A percentile compares a stretch with the other conserved stretches of the same genome.
phyloP scores from a whole-genome alignment of 2,888 invertebrate genomes.

The Coleophora deauratella region DNA sequence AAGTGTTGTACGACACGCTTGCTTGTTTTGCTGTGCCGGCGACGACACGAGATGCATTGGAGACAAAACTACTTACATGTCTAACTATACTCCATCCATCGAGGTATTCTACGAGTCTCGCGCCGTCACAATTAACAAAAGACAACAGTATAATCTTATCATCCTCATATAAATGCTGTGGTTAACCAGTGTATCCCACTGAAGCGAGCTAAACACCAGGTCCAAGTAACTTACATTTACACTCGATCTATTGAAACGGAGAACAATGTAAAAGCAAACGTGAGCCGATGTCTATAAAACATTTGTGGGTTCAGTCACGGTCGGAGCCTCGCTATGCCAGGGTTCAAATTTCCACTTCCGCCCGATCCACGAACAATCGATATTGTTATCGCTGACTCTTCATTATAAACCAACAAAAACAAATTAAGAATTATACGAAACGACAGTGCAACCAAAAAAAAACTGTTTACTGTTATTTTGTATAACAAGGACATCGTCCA shows the following conservation, averaged over 20 bases:
- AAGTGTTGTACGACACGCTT: conserved; percentile 61
- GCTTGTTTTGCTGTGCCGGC: conserved; percentile 40
- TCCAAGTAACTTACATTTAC: conserved; percentile 25
- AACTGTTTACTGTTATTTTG: conserved; percentile 17
- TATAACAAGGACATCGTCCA: conserved; percentile 22
- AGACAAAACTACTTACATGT: conserved; percentile 11
- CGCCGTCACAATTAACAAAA: too few species aligned
- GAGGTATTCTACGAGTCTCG: background rate
- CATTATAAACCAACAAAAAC: conserved; percentile 55
- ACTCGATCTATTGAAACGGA: conserved; percentile 33
- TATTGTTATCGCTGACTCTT: conserved; percentile 57
- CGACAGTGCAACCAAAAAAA: conserved; percentile 28
- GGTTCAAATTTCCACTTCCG: conserved; percentile 67
- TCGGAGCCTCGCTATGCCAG: conserved; percentile 49
- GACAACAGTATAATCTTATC: too few species aligned
- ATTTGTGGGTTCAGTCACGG: conserved; percentile 64
- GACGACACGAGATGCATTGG: conserved; percentile 15
- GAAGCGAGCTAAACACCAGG: conserved; percentile 18
- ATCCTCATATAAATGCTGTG: conserved; percentile 1
- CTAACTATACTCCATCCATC: background rate
- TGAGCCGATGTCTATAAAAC: conserved; percentile 40
- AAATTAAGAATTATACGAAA: conserved; percentile 40
- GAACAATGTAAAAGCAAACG: conserved; percentile 48
- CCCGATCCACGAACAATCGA: conserved; percentile 59
- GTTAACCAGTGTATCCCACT: conserved; percentile 1